Conservation (phyloP, 92 coral and sea anemone genomes). For the Phymanthus crucifer region DNA sequence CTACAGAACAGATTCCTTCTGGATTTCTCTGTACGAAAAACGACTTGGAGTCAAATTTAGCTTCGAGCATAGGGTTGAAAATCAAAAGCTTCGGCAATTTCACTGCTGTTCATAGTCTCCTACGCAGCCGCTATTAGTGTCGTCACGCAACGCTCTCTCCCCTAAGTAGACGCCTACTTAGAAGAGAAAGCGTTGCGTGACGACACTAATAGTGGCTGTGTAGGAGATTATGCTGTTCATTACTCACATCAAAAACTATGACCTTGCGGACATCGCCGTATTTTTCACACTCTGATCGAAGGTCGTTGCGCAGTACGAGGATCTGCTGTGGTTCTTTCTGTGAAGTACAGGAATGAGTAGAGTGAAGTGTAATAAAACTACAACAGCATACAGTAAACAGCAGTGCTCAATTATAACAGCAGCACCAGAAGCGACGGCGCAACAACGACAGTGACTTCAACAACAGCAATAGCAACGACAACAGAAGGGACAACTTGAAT, state of each 20-base stretch:
- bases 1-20: conserved; percentile 94
- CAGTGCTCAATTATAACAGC: neutral
- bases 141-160: no score
- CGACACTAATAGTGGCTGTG: no score
- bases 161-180: no score
- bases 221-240: no score
- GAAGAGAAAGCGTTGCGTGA: no score
- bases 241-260: conserved; percentile 96
- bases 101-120: neutral
- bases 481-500: neutral
- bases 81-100: neutral
- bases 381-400: neutral
- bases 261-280: conserved; percentile 94
- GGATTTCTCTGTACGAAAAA: conserved; percentile 59
- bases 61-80: neutral
- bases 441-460: neutral
- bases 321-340: conserved; percentile 82
- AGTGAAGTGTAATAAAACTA: neutral
- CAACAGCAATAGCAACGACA: neutral
- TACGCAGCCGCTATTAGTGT: no score
- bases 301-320: conserved; percentile 76
- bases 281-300: conserved; percentile 89
- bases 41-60: neutral
- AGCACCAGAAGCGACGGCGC: neutral
- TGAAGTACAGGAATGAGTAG: neutral